These are phyloP conservation scores for Leucophora obtusa DNA, from an alignment of 2,888 invertebrate genomes.

Conservation along the genomic window DNA sequence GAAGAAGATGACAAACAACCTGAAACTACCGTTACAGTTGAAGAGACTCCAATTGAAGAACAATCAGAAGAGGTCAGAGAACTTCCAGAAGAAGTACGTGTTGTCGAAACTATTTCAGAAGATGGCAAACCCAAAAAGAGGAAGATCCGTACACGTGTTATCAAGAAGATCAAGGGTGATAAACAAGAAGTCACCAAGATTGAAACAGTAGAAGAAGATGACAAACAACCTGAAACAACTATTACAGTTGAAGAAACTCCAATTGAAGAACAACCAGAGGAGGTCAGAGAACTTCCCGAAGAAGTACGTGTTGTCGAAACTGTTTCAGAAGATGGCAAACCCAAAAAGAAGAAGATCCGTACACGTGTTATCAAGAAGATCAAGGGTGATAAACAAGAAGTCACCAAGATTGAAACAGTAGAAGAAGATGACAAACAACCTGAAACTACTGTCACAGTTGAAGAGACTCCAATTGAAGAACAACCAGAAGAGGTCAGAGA, in stretches of 20 bases:
- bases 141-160: conserved; percentile 73
- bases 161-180: conserved; percentile 71
- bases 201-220: conserved; percentile 70
- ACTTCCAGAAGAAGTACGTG: conserved; percentile 67
- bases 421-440: conserved; percentile 75
- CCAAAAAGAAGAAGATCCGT: conserved; percentile 67
- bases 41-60: conserved; percentile 56
- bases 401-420: conserved; percentile 73
- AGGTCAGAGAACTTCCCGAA: conserved; percentile 71
- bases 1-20: conserved; percentile 56
- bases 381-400: conserved; percentile 71
- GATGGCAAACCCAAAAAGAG: conserved; percentile 72
- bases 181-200: conserved; percentile 75
- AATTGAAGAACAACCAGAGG: conserved; percentile 71
- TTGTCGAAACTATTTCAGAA: conserved; percentile 69
- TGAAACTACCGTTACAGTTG: conserved; percentile 49
- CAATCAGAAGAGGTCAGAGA: conserved; percentile 65
- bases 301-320: conserved; percentile 72
- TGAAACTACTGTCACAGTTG: conserved; percentile 71
- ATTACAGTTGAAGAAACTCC: conserved; percentile 72
- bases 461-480: conserved; percentile 68
- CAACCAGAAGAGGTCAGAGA: conserved; percentile 46
- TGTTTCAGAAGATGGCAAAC: conserved; percentile 72
- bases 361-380: conserved; percentile 52
- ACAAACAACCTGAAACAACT: conserved; percentile 74